phyloP scores from a whole-genome alignment of 2,888 invertebrate genomes.

The Hartigia nigra region DNA sequence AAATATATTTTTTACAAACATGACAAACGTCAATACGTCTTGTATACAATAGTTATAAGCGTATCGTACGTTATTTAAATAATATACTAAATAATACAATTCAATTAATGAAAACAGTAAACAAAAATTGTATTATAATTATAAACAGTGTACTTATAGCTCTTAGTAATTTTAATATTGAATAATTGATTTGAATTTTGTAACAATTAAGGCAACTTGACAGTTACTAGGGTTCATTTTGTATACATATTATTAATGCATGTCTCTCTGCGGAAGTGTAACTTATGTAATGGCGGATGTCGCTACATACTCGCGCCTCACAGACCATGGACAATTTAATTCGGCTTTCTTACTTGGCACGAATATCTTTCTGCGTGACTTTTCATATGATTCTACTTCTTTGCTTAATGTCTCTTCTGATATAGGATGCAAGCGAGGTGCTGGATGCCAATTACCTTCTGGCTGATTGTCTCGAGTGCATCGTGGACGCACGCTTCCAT shows the following conservation, averaged over 20 bases:
- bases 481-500: slow-evolving; percentile 27
- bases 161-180: background rate
- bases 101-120: background rate
- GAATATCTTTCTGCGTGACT: background rate
- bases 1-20: background rate
- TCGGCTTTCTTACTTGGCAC: background rate
- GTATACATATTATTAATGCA: background rate
- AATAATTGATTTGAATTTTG: background rate
- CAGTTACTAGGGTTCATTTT: background rate
- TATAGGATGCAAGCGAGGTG: background rate
- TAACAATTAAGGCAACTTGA: background rate
- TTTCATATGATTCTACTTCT: background rate
- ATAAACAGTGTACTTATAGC: background rate
- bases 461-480: slow-evolving; percentile 4
- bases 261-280: background rate
- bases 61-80: background rate
- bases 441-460: slow-evolving; percentile 9
- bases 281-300: background rate
- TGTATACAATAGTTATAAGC: background rate
- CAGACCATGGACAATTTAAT: slow-evolving; percentile 1
- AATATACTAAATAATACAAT: background rate
- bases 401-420: slow-evolving; percentile 3
- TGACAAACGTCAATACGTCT: background rate
- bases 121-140: background rate
- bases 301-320: background rate